Evolutionary conservation across 2,113 vertebrate species (phyloP), one percentile per base, ranked within the genome.

Genomic region (Sciurus niger): DNA sequence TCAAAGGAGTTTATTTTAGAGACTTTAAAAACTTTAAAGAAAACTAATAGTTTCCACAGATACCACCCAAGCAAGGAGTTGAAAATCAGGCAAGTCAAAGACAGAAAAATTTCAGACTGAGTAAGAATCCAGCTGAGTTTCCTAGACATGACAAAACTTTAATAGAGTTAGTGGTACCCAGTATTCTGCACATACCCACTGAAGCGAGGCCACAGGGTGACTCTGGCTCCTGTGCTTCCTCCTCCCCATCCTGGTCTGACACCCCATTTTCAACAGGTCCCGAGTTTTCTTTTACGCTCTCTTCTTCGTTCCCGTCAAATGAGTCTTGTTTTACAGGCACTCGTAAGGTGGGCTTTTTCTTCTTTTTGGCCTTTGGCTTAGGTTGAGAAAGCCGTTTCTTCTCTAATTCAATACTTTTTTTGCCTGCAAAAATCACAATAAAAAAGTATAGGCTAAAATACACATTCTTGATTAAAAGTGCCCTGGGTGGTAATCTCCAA

Each of bases 281-380:
- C 0, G 88, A 43, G 8, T 24, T 91, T 78, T 98, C 99, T 90
- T 97, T 98, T 0, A 18, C 0, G 4, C 89, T 96, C 0, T 98
- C 65, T 2, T 98, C 99, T 93, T 98, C 99, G 48, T 98, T 98
- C 5, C 90, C 76, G 3, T 98, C 98, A 13, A 24, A 95, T n/a
- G 94, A 96, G 1, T 98, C 98, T 14, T 96, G 96, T 34, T 97
- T 98, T 1, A 89, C 53, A 32, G 98, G 93, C 20, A 89, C 97
- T 48, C 97, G 97, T 2, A 89, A 98, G 0, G 90, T 0, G 0
- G 95, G 58, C 87, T 99, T 99, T 92, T 99, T 99, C 98, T 99
- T 99, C 98, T 99, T 99, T 98, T 99, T 99, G 94, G 97, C 90
- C 97, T 99, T 99, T 97, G 97, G 96, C 95, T 98, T 99, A 67